A percentile compares a stretch with the other conserved stretches of the same genome.
Evolutionary conservation across 2,797 vertebrate genomes (phyloP).

Genomic region (Schizopygopsis malacanthus): DNA sequence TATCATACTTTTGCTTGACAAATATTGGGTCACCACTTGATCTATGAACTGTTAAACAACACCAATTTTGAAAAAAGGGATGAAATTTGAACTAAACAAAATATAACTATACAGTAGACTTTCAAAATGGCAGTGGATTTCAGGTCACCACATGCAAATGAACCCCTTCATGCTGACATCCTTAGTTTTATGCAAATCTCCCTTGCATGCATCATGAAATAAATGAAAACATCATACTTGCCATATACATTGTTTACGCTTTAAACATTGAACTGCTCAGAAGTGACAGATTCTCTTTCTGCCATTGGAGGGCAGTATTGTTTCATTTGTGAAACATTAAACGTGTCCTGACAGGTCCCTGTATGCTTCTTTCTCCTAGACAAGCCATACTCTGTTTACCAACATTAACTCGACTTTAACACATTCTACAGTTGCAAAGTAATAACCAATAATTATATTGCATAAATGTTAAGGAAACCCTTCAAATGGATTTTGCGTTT

Average conservation of each 20-base stretch:
- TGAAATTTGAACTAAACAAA: neutral
- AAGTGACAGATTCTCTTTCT: neutral
- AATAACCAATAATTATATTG: conserved; percentile 10
- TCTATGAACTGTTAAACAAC: neutral
- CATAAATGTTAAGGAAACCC: conserved; percentile 5
- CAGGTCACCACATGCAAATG: neutral
- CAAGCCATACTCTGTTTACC: neutral
- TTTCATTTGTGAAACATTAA: conserved; percentile 54
- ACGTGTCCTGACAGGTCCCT: neutral
- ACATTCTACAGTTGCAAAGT: neutral
- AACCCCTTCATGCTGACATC: neutral
- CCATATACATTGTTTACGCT: neutral
- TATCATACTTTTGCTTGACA: neutral
- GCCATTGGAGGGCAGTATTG: conserved; percentile 73
- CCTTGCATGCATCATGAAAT: neutral
- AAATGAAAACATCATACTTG: neutral
- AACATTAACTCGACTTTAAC: conserved; percentile 6
- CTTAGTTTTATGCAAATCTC: neutral
- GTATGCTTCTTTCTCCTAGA: neutral
- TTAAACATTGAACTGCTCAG: neutral
- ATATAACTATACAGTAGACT: neutral
- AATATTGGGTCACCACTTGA: neutral
- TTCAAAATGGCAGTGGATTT: conserved; percentile 9
- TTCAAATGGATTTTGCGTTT: neutral
- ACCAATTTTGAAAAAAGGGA: no score